These are phyloP conservation scores for Gobio occitaniae DNA, from an alignment of 2,797 vertebrate genomes.

Conservation along the genomic window DNA sequence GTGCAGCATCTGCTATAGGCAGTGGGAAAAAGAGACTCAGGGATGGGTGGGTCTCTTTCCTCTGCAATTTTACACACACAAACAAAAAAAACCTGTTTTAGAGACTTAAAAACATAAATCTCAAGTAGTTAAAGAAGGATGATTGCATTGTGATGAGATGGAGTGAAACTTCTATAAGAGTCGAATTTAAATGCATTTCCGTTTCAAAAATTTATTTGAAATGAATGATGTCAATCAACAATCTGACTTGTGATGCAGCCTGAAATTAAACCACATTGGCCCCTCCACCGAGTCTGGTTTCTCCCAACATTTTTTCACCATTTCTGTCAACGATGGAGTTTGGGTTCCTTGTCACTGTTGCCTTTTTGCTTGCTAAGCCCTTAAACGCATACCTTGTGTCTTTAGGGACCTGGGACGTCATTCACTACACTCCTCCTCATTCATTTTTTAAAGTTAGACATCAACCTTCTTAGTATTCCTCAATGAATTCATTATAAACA, in stretches of 20 bases:
- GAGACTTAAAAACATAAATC: not conserved
- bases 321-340: not conserved
- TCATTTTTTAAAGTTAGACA: too few relatives aligned
- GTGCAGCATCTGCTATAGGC: slow-evolving; percentile 74
- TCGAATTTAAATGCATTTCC: not conserved
- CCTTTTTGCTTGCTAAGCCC: too few relatives aligned
- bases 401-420: too few relatives aligned
- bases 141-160: not conserved
- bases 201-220: not conserved
- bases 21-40: slow-evolving; percentile 69
- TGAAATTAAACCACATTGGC: not conserved
- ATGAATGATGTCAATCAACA: not conserved
- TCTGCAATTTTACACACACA: not conserved
- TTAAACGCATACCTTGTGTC: too few relatives aligned
- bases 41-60: slow-evolving; percentile 31
- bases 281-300: not conserved
- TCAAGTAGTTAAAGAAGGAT: not conserved
- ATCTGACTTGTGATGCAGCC: not conserved
- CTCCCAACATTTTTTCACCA: not conserved
- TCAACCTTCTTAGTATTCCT: too few relatives aligned
- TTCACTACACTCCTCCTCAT: too few relatives aligned
- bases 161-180: not conserved
- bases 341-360: too few relatives aligned
- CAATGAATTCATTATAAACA: too few relatives aligned
- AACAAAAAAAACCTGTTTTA: not conserved